Conservation (phyloP, 2,113 vertebrate species). For the Heteronetta atricapilla region DNA sequence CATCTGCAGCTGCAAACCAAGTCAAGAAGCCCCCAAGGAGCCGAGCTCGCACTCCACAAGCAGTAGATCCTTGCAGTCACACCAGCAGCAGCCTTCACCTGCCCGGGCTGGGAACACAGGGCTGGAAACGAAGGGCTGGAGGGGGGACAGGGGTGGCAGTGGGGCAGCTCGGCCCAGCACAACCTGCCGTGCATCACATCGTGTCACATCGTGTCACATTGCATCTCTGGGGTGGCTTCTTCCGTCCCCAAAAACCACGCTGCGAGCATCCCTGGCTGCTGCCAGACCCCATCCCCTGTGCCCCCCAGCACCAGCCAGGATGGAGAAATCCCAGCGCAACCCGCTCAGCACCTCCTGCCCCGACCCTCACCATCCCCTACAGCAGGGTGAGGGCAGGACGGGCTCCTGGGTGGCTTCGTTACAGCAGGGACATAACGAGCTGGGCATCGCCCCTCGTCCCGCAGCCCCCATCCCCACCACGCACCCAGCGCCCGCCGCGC, state of each 20-base stretch:
- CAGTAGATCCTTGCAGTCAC: background rate
- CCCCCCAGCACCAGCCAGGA: background rate
- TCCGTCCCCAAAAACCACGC: rapidly evolving
- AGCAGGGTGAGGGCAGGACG: background rate
- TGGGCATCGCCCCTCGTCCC: rapidly evolving
- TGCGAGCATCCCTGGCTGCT: background rate
- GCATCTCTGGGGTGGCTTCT: background rate
- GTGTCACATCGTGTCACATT: rapidly evolving
- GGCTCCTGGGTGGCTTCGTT: rapidly evolving
- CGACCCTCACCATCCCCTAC: rapidly evolving
- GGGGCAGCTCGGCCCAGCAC: rapidly evolving
- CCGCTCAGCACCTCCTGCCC: too few relatives aligned
- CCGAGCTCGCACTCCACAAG: background rate
- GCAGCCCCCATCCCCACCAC: background rate
- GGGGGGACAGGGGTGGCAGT: rapidly evolving
- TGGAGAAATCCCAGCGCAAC: background rate
- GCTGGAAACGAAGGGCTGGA: background rate
- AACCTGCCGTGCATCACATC: background rate
- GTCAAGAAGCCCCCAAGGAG: background rate
- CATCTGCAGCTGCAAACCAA: background rate
- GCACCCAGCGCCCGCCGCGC: too few relatives aligned
- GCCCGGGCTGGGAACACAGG: rapidly evolving
- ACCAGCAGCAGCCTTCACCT: background rate
- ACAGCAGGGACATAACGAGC: rapidly evolving
- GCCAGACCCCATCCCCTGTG: background rate